Base-by-base conservation (phyloP, 2,113 vertebrate genomes). In the Galeopterus variegatus region DNA sequence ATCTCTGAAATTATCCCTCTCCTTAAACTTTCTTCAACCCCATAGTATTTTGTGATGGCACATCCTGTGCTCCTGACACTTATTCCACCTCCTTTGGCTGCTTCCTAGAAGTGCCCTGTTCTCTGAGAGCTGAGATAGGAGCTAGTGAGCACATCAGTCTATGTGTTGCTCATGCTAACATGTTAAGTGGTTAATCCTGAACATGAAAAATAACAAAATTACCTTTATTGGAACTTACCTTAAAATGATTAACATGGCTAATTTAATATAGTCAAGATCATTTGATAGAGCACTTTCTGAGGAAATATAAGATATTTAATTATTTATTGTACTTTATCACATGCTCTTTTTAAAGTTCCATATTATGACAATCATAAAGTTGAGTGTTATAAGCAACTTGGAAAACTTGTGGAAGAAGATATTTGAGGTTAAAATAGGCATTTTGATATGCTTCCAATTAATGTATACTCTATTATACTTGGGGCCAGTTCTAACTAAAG, bases 301-400 rank as follows among this genome's bases (percentile, higher is more conserved):
- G 9, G 36, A 90, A 84, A 80, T 86, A 36, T 45, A 83, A 54
- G 50, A 24, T 75, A 73, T 41, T 41, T 41, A 41, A 3, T 41
- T 41, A 41, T 70, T 56, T 90, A 85, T 90, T 36, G 45, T 85
- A 93, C 5, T 81, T 90, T 89, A 77, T 69, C 26, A 67, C 15
- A 60, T 69, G 31, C 3, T 77, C 24, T 80, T 64, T 79, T 86
- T 65, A 8, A 41, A 41, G 10, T 86, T 67, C 45, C n/a, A 75
- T 84, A 87, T 77, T 75, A 70, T 56, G 7, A 70, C 14, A 64
- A 12, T 24, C 45, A 70, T 36, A 79, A 65, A 54, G n/a, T 67
- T 90, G 45, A 73, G 36, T 62, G 18, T 62, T 69, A 93, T 62
- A 87, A 93, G 14, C 18, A 86, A 82, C n/a, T 91, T 87, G 62